These are phyloP conservation scores for Pangasius macronema DNA, from an alignment of 2,797 vertebrate species.

Conservation along the genomic window DNA sequence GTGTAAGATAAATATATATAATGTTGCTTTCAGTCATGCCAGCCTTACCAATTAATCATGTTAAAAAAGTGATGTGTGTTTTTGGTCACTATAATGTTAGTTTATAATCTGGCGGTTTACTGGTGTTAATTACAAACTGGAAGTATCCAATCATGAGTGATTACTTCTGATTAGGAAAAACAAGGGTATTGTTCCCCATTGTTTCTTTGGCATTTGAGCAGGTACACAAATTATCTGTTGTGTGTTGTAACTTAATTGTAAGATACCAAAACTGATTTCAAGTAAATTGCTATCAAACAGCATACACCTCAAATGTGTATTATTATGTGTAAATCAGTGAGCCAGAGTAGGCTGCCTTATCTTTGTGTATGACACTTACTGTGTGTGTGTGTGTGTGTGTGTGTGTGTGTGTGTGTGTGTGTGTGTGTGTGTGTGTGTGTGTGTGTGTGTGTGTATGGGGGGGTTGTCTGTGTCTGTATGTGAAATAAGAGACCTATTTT, in stretches of 20 bases:
- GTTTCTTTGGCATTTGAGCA: not conserved
- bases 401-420: conserved; percentile 11
- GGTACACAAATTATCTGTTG: not conserved
- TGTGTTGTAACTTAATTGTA: not conserved
- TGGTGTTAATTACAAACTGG: not conserved
- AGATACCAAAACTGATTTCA: not conserved
- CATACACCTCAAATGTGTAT: not conserved
- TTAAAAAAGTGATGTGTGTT: not conserved
- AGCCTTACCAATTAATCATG: not conserved
- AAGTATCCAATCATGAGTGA: not conserved
- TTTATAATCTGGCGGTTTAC: not conserved
- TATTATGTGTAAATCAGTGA: not conserved
- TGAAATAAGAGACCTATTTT: conserved; percentile 53
- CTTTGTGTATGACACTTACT: not conserved
- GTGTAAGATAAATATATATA: not conserved
- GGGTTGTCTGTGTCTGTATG: conserved; percentile 6
- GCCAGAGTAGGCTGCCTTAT: not conserved
- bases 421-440: conserved; percentile 20
- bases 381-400: conserved; percentile 10
- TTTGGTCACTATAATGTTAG: not conserved
- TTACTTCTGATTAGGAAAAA: not conserved
- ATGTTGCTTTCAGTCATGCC: not conserved
- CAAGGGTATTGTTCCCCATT: not conserved
- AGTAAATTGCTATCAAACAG: not conserved
- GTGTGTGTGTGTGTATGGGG: conserved; percentile 2